Percentiles rank a stretch among this genome's conserved stretches.
These are phyloP conservation scores for Rhinichthys klamathensis DNA, from an alignment of 2,113 vertebrate genomes.

Conservation along the genomic window DNA sequence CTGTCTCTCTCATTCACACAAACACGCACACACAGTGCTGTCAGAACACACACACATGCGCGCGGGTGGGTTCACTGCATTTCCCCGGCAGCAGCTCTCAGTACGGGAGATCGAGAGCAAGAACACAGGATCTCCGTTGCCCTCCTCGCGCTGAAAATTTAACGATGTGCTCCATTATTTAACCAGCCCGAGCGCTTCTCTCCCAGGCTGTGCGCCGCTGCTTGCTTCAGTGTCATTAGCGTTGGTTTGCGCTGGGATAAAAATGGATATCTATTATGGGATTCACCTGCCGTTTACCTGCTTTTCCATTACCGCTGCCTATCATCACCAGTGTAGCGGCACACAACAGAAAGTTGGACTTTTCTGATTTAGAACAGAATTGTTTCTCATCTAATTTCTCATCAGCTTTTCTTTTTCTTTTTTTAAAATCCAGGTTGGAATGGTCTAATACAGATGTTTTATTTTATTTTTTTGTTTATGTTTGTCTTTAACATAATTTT, in stretches of 20 bases:
- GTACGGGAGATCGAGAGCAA: constrained; percentile 7
- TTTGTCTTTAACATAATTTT: not conserved
- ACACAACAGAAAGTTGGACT: not conserved
- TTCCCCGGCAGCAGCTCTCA: constrained; percentile 44
- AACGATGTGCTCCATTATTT: constrained; percentile 68
- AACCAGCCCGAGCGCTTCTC: constrained; percentile 49
- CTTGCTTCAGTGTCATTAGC: constrained; percentile 48
- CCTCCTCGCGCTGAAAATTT: constrained; percentile 58
- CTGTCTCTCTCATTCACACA: constrained; percentile 38
- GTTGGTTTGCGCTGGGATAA: constrained; percentile 48
- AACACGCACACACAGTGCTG: constrained; percentile 42
- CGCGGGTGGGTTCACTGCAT: constrained; percentile 40
- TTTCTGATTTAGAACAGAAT: not conserved
- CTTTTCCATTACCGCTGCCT: constrained; percentile 16
- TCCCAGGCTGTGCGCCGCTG: not conserved
- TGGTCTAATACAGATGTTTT: not conserved
- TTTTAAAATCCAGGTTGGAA: constrained; percentile 17
- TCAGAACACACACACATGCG: constrained; percentile 9
- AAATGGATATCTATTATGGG: constrained; percentile 70
- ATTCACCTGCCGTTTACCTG: constrained; percentile 58
- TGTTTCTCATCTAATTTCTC: not conserved
- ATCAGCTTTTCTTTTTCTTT: not conserved
- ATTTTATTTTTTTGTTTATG: not conserved
- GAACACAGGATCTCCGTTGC: constrained; percentile 41
- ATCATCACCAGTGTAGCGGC: not conserved